Percentiles rank a stretch among this genome's conserved stretches.
phyloP scores from a whole-genome alignment of 2,113 vertebrate species.

The Tiliqua scincoides region DNA sequence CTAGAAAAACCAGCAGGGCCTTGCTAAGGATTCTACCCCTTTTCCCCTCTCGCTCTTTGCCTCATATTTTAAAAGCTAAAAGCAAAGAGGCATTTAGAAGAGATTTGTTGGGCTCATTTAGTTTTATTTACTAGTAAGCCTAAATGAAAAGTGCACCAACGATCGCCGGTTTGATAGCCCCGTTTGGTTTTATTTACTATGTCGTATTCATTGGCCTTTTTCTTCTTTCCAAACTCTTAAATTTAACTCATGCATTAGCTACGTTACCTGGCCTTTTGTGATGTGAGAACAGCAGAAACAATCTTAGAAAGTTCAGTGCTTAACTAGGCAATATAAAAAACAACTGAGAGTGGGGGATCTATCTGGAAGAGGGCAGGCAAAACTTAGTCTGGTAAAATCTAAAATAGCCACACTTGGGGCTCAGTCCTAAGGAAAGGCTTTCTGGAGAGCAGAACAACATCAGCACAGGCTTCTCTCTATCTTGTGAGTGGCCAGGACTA shows the following conservation, averaged over 20 bases:
- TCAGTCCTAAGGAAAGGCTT: too few relatives aligned
- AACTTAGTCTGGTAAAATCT: neutral
- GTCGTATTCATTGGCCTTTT: neutral
- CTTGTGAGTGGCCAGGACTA: too few relatives aligned
- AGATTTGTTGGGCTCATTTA: neutral
- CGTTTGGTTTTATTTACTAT: slow-evolving; percentile 17
- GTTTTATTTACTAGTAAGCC: neutral
- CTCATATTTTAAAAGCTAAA: neutral
- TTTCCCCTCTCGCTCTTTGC: neutral
- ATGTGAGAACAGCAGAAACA: neutral
- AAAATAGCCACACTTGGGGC: too few relatives aligned
- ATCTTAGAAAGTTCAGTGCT: neutral
- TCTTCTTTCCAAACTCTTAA: neutral
- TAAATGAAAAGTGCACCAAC: slow-evolving; percentile 2
- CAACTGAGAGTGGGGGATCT: too few relatives aligned
- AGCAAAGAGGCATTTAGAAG: neutral
- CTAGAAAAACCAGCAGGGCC: slow-evolving; percentile 27
- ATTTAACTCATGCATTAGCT: neutral
- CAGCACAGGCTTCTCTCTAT: too few relatives aligned
- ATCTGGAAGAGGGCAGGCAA: neutral
- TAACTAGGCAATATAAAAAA: neutral
- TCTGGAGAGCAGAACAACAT: too few relatives aligned
- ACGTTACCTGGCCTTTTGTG: neutral
- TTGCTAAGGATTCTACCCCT: neutral
- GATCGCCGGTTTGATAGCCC: neutral